phyloP scores from a whole-genome alignment of 2,888 invertebrate species.

The Lochmaea crataegi region DNA sequence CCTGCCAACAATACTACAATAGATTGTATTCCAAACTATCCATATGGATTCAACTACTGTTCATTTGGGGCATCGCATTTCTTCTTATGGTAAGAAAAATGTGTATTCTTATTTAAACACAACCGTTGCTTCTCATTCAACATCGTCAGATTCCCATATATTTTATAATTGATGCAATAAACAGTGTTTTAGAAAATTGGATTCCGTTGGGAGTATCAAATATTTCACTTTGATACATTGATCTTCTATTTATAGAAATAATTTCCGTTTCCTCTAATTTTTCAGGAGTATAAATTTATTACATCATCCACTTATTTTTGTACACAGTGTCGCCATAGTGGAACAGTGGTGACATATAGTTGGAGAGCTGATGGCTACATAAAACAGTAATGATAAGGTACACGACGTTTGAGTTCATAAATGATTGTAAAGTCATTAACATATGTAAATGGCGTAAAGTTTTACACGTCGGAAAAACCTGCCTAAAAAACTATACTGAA shows the following conservation, averaged over 20 bases:
- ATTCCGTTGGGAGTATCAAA: neutral
- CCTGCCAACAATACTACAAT: conserved; percentile 82
- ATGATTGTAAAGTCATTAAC: too few relatives aligned
- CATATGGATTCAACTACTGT: conserved; percentile 81
- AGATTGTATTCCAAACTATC: conserved; percentile 79
- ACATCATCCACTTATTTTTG: neutral
- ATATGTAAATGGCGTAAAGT: too few relatives aligned
- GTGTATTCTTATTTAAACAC: too few relatives aligned
- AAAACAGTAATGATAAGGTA: too few relatives aligned
- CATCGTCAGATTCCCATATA: neutral
- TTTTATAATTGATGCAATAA: neutral
- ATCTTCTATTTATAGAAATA: neutral
- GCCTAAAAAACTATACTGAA: too few relatives aligned
- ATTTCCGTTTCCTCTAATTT: neutral
- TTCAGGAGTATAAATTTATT: neutral
- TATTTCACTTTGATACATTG: neutral
- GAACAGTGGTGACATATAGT: neutral
- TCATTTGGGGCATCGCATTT: conserved; percentile 84
- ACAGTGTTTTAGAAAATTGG: too few relatives aligned
- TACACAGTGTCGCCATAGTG: neutral
- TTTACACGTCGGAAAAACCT: too few relatives aligned
- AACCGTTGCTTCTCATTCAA: too few relatives aligned
- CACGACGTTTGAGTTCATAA: too few relatives aligned
- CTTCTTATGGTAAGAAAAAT: conserved; percentile 72
- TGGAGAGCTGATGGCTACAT: neutral